phyloP scores from a whole-genome alignment of 2,113 vertebrate species.

The Mirza zaza region DNA sequence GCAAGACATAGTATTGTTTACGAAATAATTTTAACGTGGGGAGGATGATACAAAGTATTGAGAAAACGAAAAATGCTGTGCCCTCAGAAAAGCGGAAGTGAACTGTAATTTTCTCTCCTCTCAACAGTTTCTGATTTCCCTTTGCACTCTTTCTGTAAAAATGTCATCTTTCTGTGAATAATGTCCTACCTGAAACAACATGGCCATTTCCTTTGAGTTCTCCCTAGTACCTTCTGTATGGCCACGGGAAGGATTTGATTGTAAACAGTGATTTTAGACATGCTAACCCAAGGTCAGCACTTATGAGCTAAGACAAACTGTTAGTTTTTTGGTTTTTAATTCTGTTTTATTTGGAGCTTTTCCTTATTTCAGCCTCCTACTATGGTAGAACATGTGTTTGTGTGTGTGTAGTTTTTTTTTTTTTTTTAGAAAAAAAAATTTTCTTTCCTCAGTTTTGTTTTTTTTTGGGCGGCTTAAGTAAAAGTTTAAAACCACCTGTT shows the following conservation, averaged over 20 bases:
- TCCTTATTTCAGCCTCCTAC: not conserved
- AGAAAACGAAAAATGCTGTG: not conserved
- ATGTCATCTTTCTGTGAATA: not conserved
- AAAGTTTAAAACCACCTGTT: slow-evolving; percentile 76
- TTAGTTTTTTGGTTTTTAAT: not conserved
- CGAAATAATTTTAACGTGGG: not conserved
- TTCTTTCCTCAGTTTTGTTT: not conserved
- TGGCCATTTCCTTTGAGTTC: not conserved
- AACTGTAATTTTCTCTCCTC: not conserved
- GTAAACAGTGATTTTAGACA: not conserved
- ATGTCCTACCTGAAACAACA: not conserved
- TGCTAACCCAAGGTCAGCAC: not conserved
- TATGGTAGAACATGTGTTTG: not conserved
- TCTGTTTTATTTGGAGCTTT: not conserved
- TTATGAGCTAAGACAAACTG: not conserved
- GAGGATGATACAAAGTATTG: not conserved
- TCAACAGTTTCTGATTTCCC: not conserved
- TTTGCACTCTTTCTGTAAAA: not conserved
- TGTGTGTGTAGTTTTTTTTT: not conserved
- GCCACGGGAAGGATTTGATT: not conserved
- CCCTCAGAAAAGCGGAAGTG: not conserved
- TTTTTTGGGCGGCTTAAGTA: not conserved
- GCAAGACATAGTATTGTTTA: not conserved
- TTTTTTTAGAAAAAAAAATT: not conserved
- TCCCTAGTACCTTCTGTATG: not conserved